Evolutionary conservation across 2,797 vertebrate species (phyloP).

Genomic region (Brotogeris chrysoptera): DNA sequence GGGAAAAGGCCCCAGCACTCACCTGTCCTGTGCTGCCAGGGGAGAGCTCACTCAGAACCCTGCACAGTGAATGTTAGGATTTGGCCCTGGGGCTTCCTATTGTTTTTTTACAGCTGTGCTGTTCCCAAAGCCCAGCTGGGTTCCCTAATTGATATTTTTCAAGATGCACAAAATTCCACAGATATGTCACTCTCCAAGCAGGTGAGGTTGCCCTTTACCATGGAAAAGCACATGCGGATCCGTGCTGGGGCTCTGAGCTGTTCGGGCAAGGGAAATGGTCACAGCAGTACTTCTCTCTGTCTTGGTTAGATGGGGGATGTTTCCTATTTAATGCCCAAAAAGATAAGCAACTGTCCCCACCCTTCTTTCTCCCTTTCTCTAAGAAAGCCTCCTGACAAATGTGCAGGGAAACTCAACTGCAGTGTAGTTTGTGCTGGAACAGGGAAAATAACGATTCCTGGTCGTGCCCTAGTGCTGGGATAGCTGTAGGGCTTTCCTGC

Average conservation of each 20-base stretch:
- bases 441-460: background rate
- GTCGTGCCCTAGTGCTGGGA: background rate
- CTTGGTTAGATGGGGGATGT: background rate
- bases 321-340: background rate
- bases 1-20: too few species aligned
- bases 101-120: background rate
- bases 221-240: background rate
- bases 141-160: background rate
- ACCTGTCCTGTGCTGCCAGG: rapidly evolving
- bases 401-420: background rate
- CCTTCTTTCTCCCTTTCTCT: background rate
- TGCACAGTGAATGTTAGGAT: rapidly evolving
- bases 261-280: background rate
- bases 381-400: background rate
- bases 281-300: background rate
- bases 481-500: background rate
- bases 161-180: background rate
- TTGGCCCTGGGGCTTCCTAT: background rate
- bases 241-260: background rate
- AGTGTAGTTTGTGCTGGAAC: background rate
- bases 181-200: background rate
- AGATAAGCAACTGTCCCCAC: background rate
- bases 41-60: background rate
- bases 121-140: background rate
- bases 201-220: background rate